phyloP scores from a whole-genome alignment of 2,113 vertebrate genomes.

The Zeus faber region DNA sequence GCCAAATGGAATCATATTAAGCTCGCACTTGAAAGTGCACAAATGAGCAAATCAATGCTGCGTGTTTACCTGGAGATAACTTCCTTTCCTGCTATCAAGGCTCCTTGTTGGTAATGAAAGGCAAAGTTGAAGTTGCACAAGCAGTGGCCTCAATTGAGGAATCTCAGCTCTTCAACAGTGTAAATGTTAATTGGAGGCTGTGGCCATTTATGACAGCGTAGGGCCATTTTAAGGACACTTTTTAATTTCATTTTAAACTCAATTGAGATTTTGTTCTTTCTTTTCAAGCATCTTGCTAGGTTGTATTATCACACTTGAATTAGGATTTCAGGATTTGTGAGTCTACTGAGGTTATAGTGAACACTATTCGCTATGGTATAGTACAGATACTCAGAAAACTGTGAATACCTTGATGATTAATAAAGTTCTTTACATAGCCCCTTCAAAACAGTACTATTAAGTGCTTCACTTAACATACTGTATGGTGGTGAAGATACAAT shows the following conservation, averaged over 20 bases:
- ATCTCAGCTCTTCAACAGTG: neutral
- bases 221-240: slow-evolving; percentile 2
- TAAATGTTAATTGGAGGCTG: neutral
- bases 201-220: neutral
- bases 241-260: slow-evolving; percentile 4
- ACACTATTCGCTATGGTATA: too few species aligned
- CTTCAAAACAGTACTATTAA: too few species aligned
- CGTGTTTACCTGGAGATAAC: too few species aligned
- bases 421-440: too few species aligned
- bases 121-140: too few species aligned
- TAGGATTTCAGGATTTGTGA: too few species aligned
- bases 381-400: too few species aligned
- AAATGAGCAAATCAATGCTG: slow-evolving; percentile 21
- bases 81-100: neutral
- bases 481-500: too few species aligned
- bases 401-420: too few species aligned
- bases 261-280: neutral
- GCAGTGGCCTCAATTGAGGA: neutral
- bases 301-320: too few species aligned
- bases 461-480: too few species aligned
- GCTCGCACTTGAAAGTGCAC: neutral
- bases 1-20: slow-evolving; percentile 8
- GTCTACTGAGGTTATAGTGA: too few species aligned
- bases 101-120: slow-evolving; percentile 1
- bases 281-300: neutral